Evolutionary conservation across 2,113 vertebrate species (phyloP).

Genomic region (Microcebus lehilahytsara): DNA sequence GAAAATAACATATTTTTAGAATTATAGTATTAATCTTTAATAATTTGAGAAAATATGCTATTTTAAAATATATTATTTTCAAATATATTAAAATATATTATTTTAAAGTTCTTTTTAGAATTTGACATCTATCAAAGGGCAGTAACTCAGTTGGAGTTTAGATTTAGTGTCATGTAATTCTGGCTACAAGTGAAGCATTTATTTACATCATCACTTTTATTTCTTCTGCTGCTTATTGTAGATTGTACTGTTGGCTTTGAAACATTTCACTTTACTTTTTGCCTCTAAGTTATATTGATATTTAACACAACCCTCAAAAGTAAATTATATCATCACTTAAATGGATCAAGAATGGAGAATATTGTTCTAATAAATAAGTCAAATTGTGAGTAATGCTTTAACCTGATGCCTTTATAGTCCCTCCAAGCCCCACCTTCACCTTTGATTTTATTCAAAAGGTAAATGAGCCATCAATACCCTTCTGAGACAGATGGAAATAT

Average conservation of each 20-base stretch:
- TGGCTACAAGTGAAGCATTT: rapidly evolving
- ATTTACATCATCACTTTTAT: rapidly evolving
- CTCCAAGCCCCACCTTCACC: not conserved
- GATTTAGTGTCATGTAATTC: not conserved
- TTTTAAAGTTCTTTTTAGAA: not conserved
- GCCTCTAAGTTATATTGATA: not conserved
- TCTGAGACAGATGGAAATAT: not conserved
- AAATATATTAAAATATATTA: not conserved
- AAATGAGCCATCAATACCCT: not conserved
- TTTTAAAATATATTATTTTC: not conserved
- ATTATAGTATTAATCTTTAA: not conserved
- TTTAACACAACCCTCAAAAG: not conserved
- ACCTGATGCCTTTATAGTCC: not conserved
- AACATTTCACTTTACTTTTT: not conserved
- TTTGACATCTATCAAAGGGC: not conserved
- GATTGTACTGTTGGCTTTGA: not conserved
- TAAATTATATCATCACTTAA: not conserved
- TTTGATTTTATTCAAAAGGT: not conserved
- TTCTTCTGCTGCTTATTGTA: not conserved
- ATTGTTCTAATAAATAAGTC: not conserved
- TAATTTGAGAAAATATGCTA: not conserved
- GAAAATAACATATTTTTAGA: not conserved
- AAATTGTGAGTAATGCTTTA: not conserved
- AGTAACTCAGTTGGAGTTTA: not conserved
- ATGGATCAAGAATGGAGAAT: not conserved